Base-by-base conservation (phyloP, 2,888 invertebrate species). In the Cryptocephalus primarius region DNA sequence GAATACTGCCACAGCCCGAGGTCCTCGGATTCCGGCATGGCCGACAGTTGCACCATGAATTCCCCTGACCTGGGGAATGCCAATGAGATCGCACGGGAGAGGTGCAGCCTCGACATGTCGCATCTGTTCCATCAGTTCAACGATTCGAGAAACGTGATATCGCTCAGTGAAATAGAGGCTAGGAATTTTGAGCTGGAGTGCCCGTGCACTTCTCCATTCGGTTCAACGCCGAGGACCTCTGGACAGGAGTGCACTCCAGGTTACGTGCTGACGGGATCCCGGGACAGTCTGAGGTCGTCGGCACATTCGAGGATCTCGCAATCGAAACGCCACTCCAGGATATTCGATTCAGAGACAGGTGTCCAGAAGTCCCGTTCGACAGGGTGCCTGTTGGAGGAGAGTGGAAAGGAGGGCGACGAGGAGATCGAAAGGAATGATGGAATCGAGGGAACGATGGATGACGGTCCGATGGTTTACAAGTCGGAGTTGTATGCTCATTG, bases 401-500 rank as follows among this genome's bases (percentile, higher is more conserved):
- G 49, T 4, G 49, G 49, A 40, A 48, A 43, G 8, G 49, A 58
- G 39, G 34, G 49, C 4, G 49, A 50, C 41, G 48, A 43, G 8
- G 49, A 52, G 22, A 45, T 52, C 64, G 47, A 66, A 49, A 10
- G 14, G 32, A 31, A 4, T 12, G 33, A 44, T 36, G n/a, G n/a
- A n/a, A n/a, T n/a, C 33, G 53, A 44, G 31, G 51, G 48, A 22
- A 51, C 33, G 42, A 57, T 54, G 32, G 47, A 65, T 61, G 59
- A 60, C 59, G 45, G 71, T 68, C 55, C 55, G 22, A 54, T 57
- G 45, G 74, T 83, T 64, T 90, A 83, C 71, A 84, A 83, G 49
- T 88, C 88, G 42, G 88, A 88, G 63, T 75, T 90, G 70, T 90
- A 90, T 70, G 89, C 88, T 53, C 90, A 90, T 74, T 90, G 90